Base-by-base conservation (phyloP, 2,888 invertebrate species). In the Helicoverpa assulta region DNA sequence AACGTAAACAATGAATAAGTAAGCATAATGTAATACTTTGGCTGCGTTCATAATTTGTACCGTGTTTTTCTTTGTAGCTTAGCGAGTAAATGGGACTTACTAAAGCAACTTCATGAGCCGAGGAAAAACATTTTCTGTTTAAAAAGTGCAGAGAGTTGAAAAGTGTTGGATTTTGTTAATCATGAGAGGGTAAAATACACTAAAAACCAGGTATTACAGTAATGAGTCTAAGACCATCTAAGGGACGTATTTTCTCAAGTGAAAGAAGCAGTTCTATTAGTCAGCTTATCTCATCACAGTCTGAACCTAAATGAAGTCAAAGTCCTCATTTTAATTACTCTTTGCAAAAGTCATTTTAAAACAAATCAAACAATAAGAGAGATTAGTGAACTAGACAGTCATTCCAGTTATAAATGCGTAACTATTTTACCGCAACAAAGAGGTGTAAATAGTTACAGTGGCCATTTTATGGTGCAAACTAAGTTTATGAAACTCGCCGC, bases 381-480 rank as follows among this genome's bases (percentile, higher is more conserved):
- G 64, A 70, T 78, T 70, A 70, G 68, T 52, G 58, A 70, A 69
- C 70, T 73, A 72, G 70, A 59, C 53, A 77, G 73, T 67, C 70
- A 60, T 76, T 67, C 66, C 62, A 60, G 65, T 67, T 73, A 63
- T 74, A 51, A 63, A 67, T 61, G 54, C 53, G 73, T 67, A 81
- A 81, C 71, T 58, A 80, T 81, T 83, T 73, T 71, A 67, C 69
- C 67, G 67, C 75, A 78, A 74, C 73, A 73, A 67, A 59, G 69
- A 70, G 73, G 74, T 57, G 81, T 74, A 82, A 87, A 86, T 81
- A 76, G 76, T 85, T 81, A 83, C 85, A 86, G 85, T 85, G 85
- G 85, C 84, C 84, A 88, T 86, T 90, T 86, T 82, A 81, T 40
- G 58, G 75, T 56, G 76, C 64, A 81, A 83, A 84, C 76, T 76